phyloP scores from a whole-genome alignment of 2,888 invertebrate species.

The Galeruca laticollis region DNA sequence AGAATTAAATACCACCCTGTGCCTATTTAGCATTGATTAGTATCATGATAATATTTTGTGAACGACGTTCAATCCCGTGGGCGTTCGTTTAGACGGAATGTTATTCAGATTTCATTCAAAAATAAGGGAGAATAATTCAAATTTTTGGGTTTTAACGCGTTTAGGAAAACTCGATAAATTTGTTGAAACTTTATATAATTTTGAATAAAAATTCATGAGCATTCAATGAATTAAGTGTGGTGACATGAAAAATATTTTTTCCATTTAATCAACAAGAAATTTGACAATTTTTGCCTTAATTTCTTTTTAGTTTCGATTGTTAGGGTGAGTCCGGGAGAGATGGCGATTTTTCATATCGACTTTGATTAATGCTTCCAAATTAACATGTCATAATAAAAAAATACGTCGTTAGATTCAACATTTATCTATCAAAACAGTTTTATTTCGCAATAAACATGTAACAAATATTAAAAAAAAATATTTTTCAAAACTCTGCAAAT shows the following conservation, averaged over 20 bases:
- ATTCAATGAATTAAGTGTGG: not conserved
- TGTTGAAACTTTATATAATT: not conserved
- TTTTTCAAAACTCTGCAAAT: no score
- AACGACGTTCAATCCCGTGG: not conserved
- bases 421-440: no score
- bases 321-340: no score
- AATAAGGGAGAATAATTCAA: not conserved
- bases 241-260: not conserved
- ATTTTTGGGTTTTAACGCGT: not conserved
- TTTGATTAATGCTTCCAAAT: no score
- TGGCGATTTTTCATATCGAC: no score
- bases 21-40: not conserved
- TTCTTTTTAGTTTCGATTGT: no score
- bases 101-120: not conserved
- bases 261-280: not conserved
- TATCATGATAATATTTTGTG: not conserved
- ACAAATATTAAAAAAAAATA: no score
- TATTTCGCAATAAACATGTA: no score
- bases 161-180: not conserved
- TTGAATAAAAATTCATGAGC: not conserved
- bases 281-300: no score
- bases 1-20: not conserved
- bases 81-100: not conserved
- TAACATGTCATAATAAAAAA: no score
- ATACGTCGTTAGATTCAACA: no score